Evolutionary conservation across 2,888 invertebrate genomes (phyloP), one percentile per base, ranked within the genome.

Genomic region (Epinotia nisella): DNA sequence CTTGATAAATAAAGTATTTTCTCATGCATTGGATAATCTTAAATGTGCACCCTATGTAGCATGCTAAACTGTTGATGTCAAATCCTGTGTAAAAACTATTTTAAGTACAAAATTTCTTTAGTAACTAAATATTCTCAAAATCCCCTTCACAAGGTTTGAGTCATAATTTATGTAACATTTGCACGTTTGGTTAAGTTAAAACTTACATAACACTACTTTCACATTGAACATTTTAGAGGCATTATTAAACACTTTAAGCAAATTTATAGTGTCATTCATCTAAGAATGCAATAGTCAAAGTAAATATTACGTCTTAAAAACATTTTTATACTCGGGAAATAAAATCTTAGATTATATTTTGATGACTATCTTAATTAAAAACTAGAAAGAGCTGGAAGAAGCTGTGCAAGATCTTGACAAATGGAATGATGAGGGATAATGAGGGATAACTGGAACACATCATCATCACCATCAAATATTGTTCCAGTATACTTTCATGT

Each of bases 21-120:
- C 29, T 70, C 64, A 64, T 49, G 35, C 56, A 64, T 35, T 70
- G 64, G 56, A 45, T 35, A 39, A 29, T 39, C 21, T 21, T 19
- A 15, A 66, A 21, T 66, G 55, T 41, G 24, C 70, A 70, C 70
- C 62, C 62, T 55, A 35, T 58, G 15, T 64, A 24, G 70, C 64
- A 70, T 70, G 70, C 62, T 56, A 64, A 58, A 35, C 41, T 49
- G 61, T n/a, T 70, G 51, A n/a, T 51, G 39, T 61, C 21, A 65
- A 65, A 19, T 41, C 10, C 65, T 65, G 29, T 65, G 39, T 55
- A 65, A 65, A 65, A 55, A 53, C 3, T 21, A 41, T 3, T 21
- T 24, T 7, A 15, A 35, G 9, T 5, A 29, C 5, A n/a, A 5
- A 7, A 15, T n/a, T 9, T 29, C 45, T 9, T 0, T 13, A 15